Base-by-base conservation (phyloP, 2,888 invertebrate species). In the Chrysotoxum bicinctum region DNA sequence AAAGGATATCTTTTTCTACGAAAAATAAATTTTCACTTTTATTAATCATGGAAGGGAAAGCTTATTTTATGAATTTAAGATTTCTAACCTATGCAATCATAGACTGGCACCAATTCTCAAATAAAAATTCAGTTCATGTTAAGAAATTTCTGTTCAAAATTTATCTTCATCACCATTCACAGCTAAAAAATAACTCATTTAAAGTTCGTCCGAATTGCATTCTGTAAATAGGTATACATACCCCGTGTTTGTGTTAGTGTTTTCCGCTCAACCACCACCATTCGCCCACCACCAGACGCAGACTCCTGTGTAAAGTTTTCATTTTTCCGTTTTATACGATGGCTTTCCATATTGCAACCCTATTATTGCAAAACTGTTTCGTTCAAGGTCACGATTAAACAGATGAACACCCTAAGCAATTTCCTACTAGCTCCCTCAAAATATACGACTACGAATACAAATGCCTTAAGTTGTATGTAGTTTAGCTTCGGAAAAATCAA, bases 351-450 rank as follows among this genome's bases (percentile, higher is more conserved):
- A 45, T 60, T 82, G 77, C 72, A 72, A 58, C 45, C 45, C 62
- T 70, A 66, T 56, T 70, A 64, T 56, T 75, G 45, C 62, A 69
- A 70, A 66, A 56, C 32, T 37, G 40, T 68, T 62, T 58, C 64
- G 66, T 84, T 84, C 84, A 84, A 84, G 84, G 84, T 84, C 79
- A 79, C 45, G 26, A 50, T 30, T 72, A 19, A 70, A 30, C 74
- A 69, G n/a, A 64, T 43, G 8, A 69, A 30, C 45, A 50, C 48
- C 60, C 19, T 8, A 16, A 43, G 35, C 66, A 23, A 16, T 26
- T 68, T 52, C 21, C 35, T 69, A 69, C 40, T 45, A 48, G 48
- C 26, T 66, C 45, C 45, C 48, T 21, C 48, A 64, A 16, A 43
- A 40, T 40, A 26, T 26, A 6, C 37, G 14, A 1, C 0, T 19